A percentile compares a stretch with the other conserved stretches of the same genome.
Evolutionary conservation across 2,888 invertebrate species (phyloP).

Genomic region (Drosophila emarginata): DNA sequence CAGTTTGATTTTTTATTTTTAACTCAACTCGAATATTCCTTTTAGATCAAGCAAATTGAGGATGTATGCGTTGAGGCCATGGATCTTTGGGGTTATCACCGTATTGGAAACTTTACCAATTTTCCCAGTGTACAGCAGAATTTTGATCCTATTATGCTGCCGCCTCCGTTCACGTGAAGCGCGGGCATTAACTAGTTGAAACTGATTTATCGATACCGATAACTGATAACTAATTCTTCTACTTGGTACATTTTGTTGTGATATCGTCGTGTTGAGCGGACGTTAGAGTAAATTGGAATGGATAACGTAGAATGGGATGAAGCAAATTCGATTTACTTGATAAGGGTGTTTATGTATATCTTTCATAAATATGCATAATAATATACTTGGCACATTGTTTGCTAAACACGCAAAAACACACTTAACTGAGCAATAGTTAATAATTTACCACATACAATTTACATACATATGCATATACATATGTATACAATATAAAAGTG

Average conservation of each 20-base stretch:
- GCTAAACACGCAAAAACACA: slow-evolving; percentile 68
- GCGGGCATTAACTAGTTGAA: slow-evolving; percentile 26
- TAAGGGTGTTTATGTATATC: not conserved
- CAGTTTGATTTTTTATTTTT: not conserved
- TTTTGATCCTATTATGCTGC: slow-evolving; percentile 85
- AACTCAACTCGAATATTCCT: not conserved
- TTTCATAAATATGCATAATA: not conserved
- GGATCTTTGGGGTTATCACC: slow-evolving; percentile 91
- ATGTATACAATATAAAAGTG: slow-evolving; percentile 43
- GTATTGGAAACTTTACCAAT: slow-evolving; percentile 85
- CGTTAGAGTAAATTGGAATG: slow-evolving; percentile 51
- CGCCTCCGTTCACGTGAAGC: slow-evolving; percentile 82
- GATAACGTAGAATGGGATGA: slow-evolving; percentile 9
- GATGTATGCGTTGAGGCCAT: slow-evolving; percentile 89
- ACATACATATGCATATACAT: slow-evolving; percentile 50
- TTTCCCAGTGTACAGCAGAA: slow-evolving; percentile 82
- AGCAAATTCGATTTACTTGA: slow-evolving; percentile 3
- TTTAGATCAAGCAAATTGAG: slow-evolving; percentile 83
- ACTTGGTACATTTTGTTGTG: slow-evolving; percentile 78
- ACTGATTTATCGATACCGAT: slow-evolving; percentile 31
- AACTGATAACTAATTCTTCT: slow-evolving; percentile 72
- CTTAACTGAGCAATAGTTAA: slow-evolving; percentile 75
- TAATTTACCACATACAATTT: slow-evolving; percentile 37
- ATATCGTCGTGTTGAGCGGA: slow-evolving; percentile 76
- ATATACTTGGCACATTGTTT: slow-evolving; percentile 60